phyloP scores from a whole-genome alignment of 1,140 invertebrate genomes.

The Drosophila sp. region DNA sequence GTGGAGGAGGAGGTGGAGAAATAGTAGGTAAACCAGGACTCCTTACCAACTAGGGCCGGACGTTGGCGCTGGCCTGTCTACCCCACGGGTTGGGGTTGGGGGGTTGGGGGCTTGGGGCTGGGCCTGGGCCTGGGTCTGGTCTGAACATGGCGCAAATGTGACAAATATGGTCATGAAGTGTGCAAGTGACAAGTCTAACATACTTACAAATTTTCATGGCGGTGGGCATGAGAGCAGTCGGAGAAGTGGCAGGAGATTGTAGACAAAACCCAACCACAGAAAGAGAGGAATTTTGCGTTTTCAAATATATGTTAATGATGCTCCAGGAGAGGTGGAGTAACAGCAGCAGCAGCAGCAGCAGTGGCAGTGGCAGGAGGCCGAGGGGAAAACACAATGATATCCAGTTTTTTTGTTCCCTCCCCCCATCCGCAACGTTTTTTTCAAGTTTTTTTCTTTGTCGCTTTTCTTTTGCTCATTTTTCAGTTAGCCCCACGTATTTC shows the following conservation, averaged over 20 bases:
- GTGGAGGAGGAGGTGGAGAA: constrained; percentile 17
- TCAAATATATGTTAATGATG: constrained; percentile 81
- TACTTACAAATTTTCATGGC: constrained; percentile 79
- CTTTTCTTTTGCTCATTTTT: constrained; percentile 40
- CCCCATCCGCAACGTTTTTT: neutral
- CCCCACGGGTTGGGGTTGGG: neutral
- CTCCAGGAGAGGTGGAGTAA: neutral
- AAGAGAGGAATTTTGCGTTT: constrained; percentile 68
- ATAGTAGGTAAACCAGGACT: constrained; percentile 39
- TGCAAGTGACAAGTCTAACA: constrained; percentile 81
- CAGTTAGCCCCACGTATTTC: constrained; percentile 66
- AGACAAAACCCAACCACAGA: constrained; percentile 33
- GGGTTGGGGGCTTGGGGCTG: constrained; percentile 21
- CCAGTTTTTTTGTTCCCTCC: constrained; percentile 43
- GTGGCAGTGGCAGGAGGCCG: neutral
- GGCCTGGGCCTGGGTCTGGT: neutral
- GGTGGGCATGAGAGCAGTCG: constrained; percentile 4
- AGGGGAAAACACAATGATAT: constrained; percentile 58
- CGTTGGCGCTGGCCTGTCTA: constrained; percentile 15
- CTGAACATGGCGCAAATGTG: constrained; percentile 79
- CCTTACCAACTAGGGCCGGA: constrained; percentile 52
- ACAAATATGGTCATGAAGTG: constrained; percentile 82
- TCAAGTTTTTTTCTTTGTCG: neutral
- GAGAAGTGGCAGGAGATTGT: neutral
- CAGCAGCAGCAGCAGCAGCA: neutral